Evolutionary conservation across 2,797 vertebrate species (phyloP).

Genomic region (Pyrocephalus nanus): DNA sequence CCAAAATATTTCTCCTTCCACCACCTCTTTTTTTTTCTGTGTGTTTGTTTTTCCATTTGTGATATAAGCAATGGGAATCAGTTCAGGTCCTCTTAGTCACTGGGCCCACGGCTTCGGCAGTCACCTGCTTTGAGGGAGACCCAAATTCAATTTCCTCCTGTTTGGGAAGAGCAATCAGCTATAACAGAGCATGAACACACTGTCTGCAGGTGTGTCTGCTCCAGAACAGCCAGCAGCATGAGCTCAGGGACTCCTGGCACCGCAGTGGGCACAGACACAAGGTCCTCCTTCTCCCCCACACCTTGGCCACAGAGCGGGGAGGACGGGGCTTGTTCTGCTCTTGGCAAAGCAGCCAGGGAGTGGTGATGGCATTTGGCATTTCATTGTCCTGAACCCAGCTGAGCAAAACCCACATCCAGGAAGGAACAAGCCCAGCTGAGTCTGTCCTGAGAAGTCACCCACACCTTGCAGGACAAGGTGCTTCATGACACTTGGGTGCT

Average conservation of each 20-base stretch:
- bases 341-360: accelerated
- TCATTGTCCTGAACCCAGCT: background rate
- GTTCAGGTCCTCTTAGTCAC: background rate
- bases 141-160: background rate
- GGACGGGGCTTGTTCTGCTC: accelerated
- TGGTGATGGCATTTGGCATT: background rate
- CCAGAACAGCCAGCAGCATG: background rate
- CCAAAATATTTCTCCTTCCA: conserved; percentile 61
- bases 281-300: background rate
- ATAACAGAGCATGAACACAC: accelerated
- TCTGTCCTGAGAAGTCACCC: background rate
- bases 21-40: background rate
- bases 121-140: background rate
- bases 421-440: background rate
- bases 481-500: background rate
- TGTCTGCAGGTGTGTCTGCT: background rate
- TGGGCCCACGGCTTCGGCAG: background rate
- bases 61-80: conserved; percentile 20
- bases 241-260: background rate
- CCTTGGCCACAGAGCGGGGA: accelerated
- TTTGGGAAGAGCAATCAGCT: background rate
- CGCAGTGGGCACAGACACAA: accelerated
- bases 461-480: background rate
- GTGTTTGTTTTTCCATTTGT: conserved; percentile 20
- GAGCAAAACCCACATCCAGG: background rate